phyloP scores from a whole-genome alignment of 1,140 invertebrate species.

The Eufriesea mexicana region DNA sequence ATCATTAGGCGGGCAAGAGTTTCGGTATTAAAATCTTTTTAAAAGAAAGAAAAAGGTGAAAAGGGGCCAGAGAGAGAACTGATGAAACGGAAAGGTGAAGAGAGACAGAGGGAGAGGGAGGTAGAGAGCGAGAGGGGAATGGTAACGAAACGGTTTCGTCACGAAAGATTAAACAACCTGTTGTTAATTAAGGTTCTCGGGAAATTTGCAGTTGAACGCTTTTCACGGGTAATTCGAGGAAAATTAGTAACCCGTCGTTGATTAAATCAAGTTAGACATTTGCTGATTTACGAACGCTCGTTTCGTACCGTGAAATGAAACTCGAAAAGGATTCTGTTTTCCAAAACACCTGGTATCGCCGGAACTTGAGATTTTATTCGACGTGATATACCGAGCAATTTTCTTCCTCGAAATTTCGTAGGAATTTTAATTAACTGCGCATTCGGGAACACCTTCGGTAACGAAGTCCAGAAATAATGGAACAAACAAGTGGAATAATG shows the following conservation, averaged over 20 bases:
- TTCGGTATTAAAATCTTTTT: slow-evolving; percentile 20
- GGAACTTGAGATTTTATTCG: background rate
- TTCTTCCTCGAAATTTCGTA: background rate
- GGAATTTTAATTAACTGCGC: background rate
- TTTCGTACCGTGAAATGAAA: background rate
- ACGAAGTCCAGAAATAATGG: background rate
- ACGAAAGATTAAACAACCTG: slow-evolving; percentile 28
- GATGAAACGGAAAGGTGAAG: too few species aligned
- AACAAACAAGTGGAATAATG: too few species aligned
- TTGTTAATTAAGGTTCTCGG: slow-evolving; percentile 27
- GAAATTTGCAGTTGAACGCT: slow-evolving; percentile 18
- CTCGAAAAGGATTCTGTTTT: background rate
- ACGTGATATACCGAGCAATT: background rate
- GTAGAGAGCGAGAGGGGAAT: background rate
- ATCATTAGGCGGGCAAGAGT: slow-evolving; percentile 15
- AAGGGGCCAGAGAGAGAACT: background rate
- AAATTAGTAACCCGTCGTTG: slow-evolving; percentile 10
- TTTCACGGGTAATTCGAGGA: background rate
- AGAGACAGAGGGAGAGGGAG: background rate
- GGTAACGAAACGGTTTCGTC: background rate
- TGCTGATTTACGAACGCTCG: slow-evolving; percentile 13
- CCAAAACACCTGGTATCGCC: background rate
- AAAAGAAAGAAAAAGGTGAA: too few species aligned
- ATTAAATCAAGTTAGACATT: slow-evolving; percentile 26
- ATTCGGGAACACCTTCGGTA: too few species aligned